A percentile compares a stretch with the other conserved stretches of the same genome.
Evolutionary conservation across 2,797 vertebrate genomes (phyloP).

Genomic region (Ficedula albicollis): DNA sequence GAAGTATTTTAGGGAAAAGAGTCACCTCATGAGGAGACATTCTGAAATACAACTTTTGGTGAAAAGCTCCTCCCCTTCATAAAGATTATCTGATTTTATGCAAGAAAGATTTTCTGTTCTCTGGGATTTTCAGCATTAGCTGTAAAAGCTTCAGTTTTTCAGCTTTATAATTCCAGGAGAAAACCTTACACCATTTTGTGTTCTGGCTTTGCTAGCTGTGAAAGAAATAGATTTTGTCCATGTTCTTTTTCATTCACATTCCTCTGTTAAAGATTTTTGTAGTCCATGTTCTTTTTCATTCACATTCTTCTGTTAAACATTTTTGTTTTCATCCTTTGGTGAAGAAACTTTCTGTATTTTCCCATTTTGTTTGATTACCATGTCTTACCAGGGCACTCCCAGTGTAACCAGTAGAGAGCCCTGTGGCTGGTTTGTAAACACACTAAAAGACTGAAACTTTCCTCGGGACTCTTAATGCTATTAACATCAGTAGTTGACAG

Average conservation of each 20-base stretch:
- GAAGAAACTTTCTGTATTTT: background rate
- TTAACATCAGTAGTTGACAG: background rate
- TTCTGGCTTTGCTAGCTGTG: background rate
- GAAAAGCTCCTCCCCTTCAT: background rate
- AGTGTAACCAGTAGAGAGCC: background rate
- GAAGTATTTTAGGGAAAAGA: background rate
- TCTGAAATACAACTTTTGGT: background rate
- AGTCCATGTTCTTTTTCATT: background rate
- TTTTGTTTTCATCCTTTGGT: background rate
- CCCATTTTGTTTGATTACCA: background rate
- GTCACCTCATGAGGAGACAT: background rate
- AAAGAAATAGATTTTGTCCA: background rate
- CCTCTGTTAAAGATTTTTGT: background rate
- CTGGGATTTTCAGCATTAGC: background rate
- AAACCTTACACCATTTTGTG: background rate
- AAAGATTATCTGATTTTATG: background rate
- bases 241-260: background rate
- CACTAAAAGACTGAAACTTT: background rate
- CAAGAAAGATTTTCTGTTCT: background rate
- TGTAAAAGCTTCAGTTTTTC: background rate
- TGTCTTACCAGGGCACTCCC: background rate
- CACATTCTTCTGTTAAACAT: background rate
- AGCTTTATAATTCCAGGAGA: background rate
- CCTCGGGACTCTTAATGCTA: accelerated
- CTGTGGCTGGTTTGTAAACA: background rate